Conservation (phyloP, 2,797 vertebrate species). For the Manis crassicaudata region DNA sequence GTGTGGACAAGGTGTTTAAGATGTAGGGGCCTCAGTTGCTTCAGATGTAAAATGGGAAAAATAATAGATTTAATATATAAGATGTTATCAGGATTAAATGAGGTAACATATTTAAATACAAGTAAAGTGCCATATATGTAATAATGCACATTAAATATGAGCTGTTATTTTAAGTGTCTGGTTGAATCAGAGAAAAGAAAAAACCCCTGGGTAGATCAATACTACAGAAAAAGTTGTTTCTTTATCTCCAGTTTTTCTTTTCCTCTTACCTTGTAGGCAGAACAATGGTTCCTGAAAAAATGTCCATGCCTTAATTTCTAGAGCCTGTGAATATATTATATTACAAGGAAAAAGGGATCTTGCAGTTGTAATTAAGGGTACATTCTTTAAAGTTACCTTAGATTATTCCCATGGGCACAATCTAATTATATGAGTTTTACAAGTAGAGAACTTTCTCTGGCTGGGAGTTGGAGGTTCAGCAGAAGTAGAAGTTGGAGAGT, state of each 20-base stretch:
- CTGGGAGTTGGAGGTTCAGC: background rate
- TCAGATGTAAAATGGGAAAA: constrained; percentile 39
- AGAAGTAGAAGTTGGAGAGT: background rate
- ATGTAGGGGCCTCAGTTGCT: background rate
- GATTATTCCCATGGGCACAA: background rate
- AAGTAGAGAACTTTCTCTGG: constrained; percentile 20
- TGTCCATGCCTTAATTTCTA: background rate
- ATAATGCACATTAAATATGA: constrained; percentile 24
- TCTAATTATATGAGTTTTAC: constrained; percentile 19
- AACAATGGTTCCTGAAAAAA: background rate
- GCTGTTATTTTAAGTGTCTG: background rate
- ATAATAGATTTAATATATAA: background rate
- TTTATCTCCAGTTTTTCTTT: background rate
- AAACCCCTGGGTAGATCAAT: background rate
- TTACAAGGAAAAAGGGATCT: background rate
- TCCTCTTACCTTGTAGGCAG: background rate
- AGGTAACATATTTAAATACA: constrained; percentile 14
- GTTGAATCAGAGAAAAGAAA: constrained; percentile 28
- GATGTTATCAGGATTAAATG: constrained; percentile 28
- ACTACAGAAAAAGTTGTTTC: background rate
- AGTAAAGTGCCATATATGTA: background rate
- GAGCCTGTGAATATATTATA: background rate
- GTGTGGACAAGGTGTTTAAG: constrained; percentile 29
- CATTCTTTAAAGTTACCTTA: background rate
- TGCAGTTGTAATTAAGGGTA: background rate